A percentile compares a stretch with the other conserved stretches of the same genome.
phyloP scores from a whole-genome alignment of 2,888 invertebrate genomes.

The Tromatobia lineatoria region DNA sequence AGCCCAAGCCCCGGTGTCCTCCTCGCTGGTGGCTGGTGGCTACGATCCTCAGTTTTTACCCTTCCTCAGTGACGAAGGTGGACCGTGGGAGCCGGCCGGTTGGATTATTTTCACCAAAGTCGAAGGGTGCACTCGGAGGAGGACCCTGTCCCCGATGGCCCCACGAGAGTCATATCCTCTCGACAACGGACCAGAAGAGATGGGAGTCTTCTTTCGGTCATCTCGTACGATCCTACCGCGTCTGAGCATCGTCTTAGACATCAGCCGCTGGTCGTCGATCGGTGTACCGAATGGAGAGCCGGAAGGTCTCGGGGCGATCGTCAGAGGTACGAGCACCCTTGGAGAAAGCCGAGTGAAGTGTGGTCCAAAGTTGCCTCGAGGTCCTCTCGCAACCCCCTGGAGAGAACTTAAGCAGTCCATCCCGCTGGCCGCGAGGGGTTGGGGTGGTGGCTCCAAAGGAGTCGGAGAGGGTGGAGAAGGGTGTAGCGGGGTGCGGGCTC shows the following conservation, averaged over 20 bases:
- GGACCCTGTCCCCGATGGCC: conserved; percentile 51
- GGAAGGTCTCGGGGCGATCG: conserved; percentile 4
- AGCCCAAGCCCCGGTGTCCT: conserved; percentile 46
- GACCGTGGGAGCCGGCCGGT: conserved; percentile 50
- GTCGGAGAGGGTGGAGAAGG: conserved; percentile 45
- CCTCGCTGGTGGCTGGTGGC: conserved; percentile 54
- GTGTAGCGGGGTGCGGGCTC: conserved; percentile 34
- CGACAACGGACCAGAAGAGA: conserved; percentile 31
- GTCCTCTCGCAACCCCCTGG: conserved; percentile 38
- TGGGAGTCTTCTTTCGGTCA: conserved; percentile 49
- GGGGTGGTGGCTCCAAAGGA: conserved; percentile 51
- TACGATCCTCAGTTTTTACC: conserved; percentile 68
- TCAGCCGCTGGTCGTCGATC: background rate
- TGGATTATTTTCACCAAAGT: conserved; percentile 43
- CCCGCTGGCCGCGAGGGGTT: conserved; percentile 29
- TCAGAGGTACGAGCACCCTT: conserved; percentile 31
- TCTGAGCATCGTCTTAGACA: background rate
- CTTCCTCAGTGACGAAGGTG: conserved; percentile 69
- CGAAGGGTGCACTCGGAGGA: conserved; percentile 19
- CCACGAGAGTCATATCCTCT: conserved; percentile 20
- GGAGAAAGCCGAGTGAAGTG: conserved; percentile 46
- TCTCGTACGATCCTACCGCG: background rate
- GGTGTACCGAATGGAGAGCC: background rate
- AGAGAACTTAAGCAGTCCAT: conserved; percentile 55
- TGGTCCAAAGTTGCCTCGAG: conserved; percentile 44